These are phyloP conservation scores for Xiphorhynchus erythropygius DNA, from an alignment of 2,797 vertebrate species.

Conservation along the genomic window DNA sequence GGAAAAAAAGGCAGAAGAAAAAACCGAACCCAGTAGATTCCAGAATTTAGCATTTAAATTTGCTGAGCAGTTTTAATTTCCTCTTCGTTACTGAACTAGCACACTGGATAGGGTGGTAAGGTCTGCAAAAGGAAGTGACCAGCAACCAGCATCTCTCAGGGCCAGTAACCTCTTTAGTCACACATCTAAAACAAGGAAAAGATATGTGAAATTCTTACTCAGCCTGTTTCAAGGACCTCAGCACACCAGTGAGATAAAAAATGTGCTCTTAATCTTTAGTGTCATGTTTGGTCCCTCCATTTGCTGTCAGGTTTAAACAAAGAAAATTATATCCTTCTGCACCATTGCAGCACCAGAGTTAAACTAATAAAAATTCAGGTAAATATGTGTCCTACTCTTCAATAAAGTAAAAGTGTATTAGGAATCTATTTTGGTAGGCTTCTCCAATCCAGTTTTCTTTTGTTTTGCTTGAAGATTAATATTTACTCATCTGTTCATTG, in stretches of 20 bases:
- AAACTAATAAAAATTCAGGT: slow-evolving; percentile 1
- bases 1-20: neutral
- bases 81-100: neutral
- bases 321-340: neutral
- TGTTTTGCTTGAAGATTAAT: neutral
- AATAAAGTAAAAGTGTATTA: neutral
- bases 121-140: neutral
- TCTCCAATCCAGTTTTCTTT: neutral
- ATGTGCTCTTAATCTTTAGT: neutral
- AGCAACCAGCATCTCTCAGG: neutral
- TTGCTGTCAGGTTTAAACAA: neutral
- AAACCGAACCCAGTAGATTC: neutral
- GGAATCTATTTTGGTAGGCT: neutral
- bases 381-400: neutral
- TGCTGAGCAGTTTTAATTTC: neutral
- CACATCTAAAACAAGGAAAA: neutral
- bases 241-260: neutral
- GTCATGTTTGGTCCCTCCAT: neutral
- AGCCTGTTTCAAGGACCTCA: slow-evolving; percentile 1
- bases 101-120: neutral
- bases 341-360: neutral
- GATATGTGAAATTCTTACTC: neutral
- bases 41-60: neutral
- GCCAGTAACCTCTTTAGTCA: neutral
- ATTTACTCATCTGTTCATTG: neutral